Conservation (phyloP, 2,888 invertebrate species). For the Antheraea yamamai region DNA sequence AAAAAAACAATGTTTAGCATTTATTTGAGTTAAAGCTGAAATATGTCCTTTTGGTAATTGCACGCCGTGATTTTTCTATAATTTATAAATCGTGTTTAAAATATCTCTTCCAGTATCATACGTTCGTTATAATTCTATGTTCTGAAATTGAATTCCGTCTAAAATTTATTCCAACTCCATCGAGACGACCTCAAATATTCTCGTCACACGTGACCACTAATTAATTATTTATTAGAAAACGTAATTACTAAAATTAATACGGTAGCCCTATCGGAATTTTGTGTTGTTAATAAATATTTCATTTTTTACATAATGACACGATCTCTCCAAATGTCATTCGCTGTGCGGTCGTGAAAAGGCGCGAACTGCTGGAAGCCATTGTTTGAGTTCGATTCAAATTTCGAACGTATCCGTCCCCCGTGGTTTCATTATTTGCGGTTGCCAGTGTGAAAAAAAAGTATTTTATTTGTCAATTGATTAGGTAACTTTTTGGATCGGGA, state of each 20-base stretch:
- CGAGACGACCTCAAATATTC: background rate
- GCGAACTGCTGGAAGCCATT: conserved; percentile 72
- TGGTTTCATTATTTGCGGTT: conserved; percentile 74
- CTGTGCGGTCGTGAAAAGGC: conserved; percentile 59
- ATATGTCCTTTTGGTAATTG: no score
- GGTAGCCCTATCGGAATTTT: conserved; percentile 61
- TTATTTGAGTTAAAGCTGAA: no score
- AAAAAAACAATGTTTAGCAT: no score
- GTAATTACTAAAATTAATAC: conserved; percentile 51
- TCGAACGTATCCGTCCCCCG: conserved; percentile 70
- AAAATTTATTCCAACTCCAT: background rate
- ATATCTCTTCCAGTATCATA: background rate
- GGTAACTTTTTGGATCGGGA: conserved; percentile 42
- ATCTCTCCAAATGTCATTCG: conserved; percentile 69
- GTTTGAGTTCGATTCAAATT: conserved; percentile 72
- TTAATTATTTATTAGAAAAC: conserved; percentile 26
- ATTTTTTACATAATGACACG: conserved; percentile 46
- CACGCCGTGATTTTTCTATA: background rate
- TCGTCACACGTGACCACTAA: conserved; percentile 7
- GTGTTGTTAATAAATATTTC: conserved; percentile 39
- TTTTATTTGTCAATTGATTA: conserved; percentile 64
- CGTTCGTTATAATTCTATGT: background rate
- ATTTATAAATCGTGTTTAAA: background rate
- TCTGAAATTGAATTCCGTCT: background rate
- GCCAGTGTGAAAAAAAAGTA: conserved; percentile 64